Conservation (phyloP, 2,113 vertebrate genomes). For the Sialia sialis region DNA sequence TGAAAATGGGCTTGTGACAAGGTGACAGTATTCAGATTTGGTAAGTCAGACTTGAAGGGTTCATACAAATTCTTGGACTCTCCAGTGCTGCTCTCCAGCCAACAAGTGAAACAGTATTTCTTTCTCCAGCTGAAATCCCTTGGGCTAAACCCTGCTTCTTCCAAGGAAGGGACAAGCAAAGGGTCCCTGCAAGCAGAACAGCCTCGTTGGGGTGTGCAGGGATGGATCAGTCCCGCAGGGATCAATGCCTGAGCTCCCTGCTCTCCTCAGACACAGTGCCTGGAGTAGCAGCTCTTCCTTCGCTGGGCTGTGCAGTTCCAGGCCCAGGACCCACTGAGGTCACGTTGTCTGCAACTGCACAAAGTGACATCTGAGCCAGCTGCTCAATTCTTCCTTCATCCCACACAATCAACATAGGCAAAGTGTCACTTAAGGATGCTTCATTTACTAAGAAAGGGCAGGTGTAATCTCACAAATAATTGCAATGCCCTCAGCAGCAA, state of each 20-base stretch:
- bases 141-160: not conserved
- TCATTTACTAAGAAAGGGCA: not conserved
- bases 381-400: not conserved
- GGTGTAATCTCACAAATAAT: not conserved
- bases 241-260: conserved; percentile 74
- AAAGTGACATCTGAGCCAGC: conserved; percentile 45
- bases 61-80: not conserved
- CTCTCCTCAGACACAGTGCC: not conserved
- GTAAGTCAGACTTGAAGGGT: not conserved
- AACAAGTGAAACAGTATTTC: not conserved
- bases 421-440: not conserved
- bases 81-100: not conserved
- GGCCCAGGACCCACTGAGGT: not conserved
- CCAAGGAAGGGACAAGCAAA: not conserved
- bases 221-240: conserved; percentile 5
- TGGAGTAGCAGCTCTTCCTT: conserved; percentile 17
- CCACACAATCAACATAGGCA: not conserved
- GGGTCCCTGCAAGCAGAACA: not conserved
- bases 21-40: not conserved
- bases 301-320: not conserved
- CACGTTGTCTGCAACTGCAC: conserved; percentile 14
- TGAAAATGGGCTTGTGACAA: not conserved
- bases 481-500: not conserved
- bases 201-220: conserved; percentile 70
- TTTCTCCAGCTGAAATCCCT: not conserved